Evolutionary conservation across 2,113 vertebrate species (phyloP).

Genomic region (Eudorcas thomsonii): DNA sequence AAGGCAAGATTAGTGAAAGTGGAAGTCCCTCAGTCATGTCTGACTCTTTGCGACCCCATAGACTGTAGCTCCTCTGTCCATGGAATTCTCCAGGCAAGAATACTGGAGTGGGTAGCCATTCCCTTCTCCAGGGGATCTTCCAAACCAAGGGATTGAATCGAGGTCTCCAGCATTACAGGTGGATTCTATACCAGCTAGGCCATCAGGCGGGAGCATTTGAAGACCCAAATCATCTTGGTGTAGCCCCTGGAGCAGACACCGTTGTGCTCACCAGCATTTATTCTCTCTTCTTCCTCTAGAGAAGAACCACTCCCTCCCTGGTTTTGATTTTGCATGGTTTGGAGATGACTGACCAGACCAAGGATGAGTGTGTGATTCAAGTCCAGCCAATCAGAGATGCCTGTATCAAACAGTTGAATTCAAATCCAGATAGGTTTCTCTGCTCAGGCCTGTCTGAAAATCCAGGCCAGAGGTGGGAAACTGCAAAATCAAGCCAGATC

Average conservation of each 20-base stretch:
- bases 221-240: background rate
- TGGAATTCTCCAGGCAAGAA: background rate
- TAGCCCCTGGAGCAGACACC: background rate
- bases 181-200: background rate
- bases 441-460: background rate
- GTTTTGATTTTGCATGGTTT: background rate
- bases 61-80: background rate
- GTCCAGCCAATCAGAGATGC: background rate
- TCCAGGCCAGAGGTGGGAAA: background rate
- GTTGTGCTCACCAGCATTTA: background rate
- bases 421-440: background rate
- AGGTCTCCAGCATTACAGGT: background rate
- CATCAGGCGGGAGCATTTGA: background rate
- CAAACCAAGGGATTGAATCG: background rate
- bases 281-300: background rate
- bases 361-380: background rate
- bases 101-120: background rate
- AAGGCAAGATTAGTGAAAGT: background rate
- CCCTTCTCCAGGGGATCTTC: background rate
- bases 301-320: background rate
- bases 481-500: background rate
- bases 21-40: rapidly evolving
- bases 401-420: background rate
- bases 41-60: rapidly evolving
- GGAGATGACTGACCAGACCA: background rate